Evolutionary conservation across 2,888 invertebrate species (phyloP).

Genomic region (Acronicta leporina): DNA sequence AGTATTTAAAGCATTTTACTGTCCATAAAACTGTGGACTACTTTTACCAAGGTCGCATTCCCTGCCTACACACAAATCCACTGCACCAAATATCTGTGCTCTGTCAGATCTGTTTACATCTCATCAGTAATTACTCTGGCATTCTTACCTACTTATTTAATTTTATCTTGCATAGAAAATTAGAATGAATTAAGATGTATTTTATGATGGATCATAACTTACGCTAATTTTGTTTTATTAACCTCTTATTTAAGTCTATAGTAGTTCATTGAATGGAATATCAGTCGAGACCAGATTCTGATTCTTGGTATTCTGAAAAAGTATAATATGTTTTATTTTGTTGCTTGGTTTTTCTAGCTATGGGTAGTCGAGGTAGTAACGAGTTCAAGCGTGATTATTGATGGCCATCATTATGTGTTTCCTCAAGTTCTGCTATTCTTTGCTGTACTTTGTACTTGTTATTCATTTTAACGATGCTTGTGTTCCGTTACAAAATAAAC

Average conservation of each 20-base stretch:
- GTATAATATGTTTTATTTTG: not conserved
- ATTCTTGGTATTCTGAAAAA: too few relatives aligned
- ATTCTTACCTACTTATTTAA: constrained; percentile 12
- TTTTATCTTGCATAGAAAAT: constrained; percentile 1
- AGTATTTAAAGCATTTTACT: not conserved
- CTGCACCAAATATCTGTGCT: constrained; percentile 2
- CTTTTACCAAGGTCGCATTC: constrained; percentile 5
- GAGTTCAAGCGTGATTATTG: constrained; percentile 47
- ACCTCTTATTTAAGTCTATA: not conserved
- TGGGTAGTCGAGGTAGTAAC: constrained; percentile 8
- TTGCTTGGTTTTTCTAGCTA: not conserved
- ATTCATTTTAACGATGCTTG: constrained; percentile 43
- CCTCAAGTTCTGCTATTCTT: constrained; percentile 32
- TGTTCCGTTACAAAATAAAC: constrained; percentile 31
- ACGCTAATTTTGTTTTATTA: constrained; percentile 14
- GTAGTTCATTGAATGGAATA: not conserved
- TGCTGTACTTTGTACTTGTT: constrained; percentile 32
- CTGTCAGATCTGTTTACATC: constrained; percentile 16
- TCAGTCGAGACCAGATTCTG: not conserved
- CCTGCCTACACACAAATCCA: too few relatives aligned
- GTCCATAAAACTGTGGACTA: not conserved
- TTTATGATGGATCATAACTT: constrained; percentile 20
- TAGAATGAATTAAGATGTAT: constrained; percentile 17
- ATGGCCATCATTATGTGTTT: constrained; percentile 44
- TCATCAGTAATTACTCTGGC: constrained; percentile 6